Base-by-base conservation (phyloP, 2,113 vertebrate species). In the Leucoraja erinaceus region DNA sequence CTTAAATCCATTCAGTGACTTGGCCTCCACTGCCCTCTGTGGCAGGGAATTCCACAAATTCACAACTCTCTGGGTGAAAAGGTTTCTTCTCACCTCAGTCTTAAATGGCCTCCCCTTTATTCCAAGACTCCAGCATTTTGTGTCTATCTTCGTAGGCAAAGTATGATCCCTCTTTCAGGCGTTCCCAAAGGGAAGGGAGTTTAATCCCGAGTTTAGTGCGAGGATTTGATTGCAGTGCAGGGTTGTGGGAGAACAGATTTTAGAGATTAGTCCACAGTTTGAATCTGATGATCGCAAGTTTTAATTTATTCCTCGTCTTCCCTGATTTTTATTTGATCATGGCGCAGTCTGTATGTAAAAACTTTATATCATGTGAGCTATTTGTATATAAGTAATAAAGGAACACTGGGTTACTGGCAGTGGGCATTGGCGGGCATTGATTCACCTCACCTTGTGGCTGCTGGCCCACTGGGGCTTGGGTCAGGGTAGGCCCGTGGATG, bases 301-400 rank as follows among this genome's bases (percentile, higher is more conserved):
- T 84, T 61, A 84, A 4, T 88, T 88, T 66, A 31, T 63, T 63
- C 28, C 28, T 61, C 16, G 54, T 16, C 56, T 56, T 86, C 83
- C 83, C n/a, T 88, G 83, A 88, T 61, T 88, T 84, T 88, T 63
- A 61, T 88, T 88, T 31, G n/a, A 31, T 88, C 59, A 63, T 88
- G n/a, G 59, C 83, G 56, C 56, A n/a, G 59, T 88, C 83, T 63
- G 28, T 86, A 10, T 63, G 83, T 88, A 88, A 18, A 63, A 88
- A 88, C 83, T 88, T 88, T 88, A 28, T 88, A 88, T 88, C 83
- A 63, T 88, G 83, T 63, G 28, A 63, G 59, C 83, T 63, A 88
- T 16, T 88, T 88, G 83, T 88, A 88, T 63, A 88, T 88, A 88
- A 88, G 83, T 20, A 88, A 88, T 88, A 88, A 88, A 88, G 59